phyloP scores from a whole-genome alignment of 2,113 vertebrate genomes.

The Aspidoscelis tigris region DNA sequence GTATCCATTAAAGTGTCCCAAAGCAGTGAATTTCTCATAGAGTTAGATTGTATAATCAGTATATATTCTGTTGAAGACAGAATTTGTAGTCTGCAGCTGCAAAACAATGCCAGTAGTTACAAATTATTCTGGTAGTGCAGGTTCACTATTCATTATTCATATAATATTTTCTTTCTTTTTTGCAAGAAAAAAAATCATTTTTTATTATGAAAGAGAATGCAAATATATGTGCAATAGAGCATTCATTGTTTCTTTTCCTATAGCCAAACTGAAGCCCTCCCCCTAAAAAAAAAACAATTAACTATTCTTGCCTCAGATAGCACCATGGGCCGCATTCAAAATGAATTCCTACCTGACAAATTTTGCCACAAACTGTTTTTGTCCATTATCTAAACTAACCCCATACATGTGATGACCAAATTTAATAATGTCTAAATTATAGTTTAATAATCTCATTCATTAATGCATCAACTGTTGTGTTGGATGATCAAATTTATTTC shows the following conservation, averaged over 20 bases:
- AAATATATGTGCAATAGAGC: no score
- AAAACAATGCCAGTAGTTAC: background rate
- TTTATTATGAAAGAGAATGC: no score
- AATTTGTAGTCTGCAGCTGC: background rate
- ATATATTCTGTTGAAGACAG: background rate
- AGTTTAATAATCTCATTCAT: slow-evolving; percentile 64
- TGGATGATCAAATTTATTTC: slow-evolving; percentile 66
- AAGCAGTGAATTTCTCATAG: slow-evolving; percentile 23
- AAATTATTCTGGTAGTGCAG: background rate
- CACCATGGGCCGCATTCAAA: background rate
- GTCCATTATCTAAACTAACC: slow-evolving; percentile 61
- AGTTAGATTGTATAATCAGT: background rate
- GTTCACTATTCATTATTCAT: background rate
- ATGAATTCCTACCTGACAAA: slow-evolving; percentile 42
- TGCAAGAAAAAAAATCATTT: no score
- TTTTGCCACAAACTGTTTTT: slow-evolving; percentile 55
- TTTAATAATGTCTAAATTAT: slow-evolving; percentile 65
- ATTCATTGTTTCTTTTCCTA: slow-evolving; percentile 35
- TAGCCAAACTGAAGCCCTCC: slow-evolving; percentile 1
- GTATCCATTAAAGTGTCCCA: slow-evolving; percentile 24
- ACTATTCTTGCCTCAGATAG: slow-evolving; percentile 27
- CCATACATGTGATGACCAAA: slow-evolving; percentile 59
- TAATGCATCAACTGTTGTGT: slow-evolving; percentile 63
- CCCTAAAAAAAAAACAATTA: background rate
- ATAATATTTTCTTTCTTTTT: no score